These are phyloP conservation scores for Tamias sibiricus DNA, from an alignment of 2,113 vertebrate species.

Conservation along the genomic window DNA sequence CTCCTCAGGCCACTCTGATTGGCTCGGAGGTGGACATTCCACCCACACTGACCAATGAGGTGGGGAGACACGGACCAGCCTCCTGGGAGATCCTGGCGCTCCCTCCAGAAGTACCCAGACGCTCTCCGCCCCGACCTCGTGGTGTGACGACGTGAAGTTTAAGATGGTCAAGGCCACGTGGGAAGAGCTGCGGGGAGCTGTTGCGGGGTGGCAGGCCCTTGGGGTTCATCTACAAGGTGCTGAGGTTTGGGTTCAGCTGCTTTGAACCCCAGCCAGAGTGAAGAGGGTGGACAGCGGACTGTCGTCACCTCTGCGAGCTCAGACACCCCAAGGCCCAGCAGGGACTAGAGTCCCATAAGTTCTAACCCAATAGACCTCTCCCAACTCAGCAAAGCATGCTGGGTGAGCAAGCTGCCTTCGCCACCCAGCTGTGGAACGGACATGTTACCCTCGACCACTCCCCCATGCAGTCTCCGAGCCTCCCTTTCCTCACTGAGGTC, in stretches of 20 bases:
- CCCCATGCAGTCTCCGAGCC: neutral
- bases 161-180: neutral
- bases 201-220: neutral
- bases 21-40: neutral
- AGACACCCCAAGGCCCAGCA: neutral
- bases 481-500: neutral
- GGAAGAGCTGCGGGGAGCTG: neutral
- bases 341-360: neutral
- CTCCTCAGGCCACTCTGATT: neutral
- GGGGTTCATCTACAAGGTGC: neutral
- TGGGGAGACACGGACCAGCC: neutral
- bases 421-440: neutral
- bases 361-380: neutral
- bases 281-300: neutral
- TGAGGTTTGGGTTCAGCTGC: neutral
- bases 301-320: fast-evolving
- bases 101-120: neutral
- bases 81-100: neutral
- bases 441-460: neutral
- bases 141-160: neutral
- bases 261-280: neutral
- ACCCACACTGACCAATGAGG: neutral
- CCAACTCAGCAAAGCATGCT: too few species aligned
- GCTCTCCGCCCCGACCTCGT: neutral
- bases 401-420: too few species aligned